Percentiles rank a stretch among this genome's conserved stretches.
phyloP scores from a whole-genome alignment of 37 sponge, comb jelly and placozoan species.

The Diacarnus erythraeanus region DNA sequence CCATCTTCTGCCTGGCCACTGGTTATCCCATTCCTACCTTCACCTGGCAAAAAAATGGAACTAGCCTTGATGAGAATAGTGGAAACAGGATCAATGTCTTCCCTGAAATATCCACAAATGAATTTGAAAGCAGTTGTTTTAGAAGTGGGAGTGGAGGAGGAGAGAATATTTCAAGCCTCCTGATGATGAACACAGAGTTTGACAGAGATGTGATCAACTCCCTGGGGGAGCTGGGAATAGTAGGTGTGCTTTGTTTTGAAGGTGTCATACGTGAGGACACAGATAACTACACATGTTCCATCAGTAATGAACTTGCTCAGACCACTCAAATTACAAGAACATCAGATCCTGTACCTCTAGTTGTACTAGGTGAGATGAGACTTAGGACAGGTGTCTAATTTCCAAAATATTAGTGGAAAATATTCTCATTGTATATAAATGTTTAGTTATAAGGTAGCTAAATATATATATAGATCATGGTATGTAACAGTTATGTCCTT shows the following conservation, averaged over 20 bases:
- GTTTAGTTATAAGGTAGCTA: no score
- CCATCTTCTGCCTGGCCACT: slow-evolving; percentile 42
- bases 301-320: slow-evolving; percentile 24
- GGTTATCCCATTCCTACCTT: slow-evolving; percentile 50
- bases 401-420: not conserved
- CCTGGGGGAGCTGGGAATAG: slow-evolving; percentile 31
- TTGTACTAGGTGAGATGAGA: slow-evolving; percentile 49
- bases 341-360: slow-evolving; percentile 24
- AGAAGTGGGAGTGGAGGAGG: slow-evolving; percentile 2
- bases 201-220: not conserved
- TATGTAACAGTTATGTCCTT: no score
- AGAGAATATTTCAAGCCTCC: no score
- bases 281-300: slow-evolving; percentile 65
- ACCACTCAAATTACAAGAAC: not conserved
- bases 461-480: not conserved
- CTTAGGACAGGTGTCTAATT: not conserved
- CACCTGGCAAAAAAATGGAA: slow-evolving; percentile 50
- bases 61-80: not conserved
- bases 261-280: slow-evolving; percentile 52
- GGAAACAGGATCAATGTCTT: not conserved
- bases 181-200: slow-evolving; percentile 14
- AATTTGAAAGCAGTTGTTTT: slow-evolving; percentile 11
- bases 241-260: slow-evolving; percentile 35
- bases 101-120: not conserved
- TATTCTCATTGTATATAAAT: not conserved